These are phyloP conservation scores for Sipha flava DNA, from an alignment of 1,140 invertebrate genomes.

Conservation along the genomic window DNA sequence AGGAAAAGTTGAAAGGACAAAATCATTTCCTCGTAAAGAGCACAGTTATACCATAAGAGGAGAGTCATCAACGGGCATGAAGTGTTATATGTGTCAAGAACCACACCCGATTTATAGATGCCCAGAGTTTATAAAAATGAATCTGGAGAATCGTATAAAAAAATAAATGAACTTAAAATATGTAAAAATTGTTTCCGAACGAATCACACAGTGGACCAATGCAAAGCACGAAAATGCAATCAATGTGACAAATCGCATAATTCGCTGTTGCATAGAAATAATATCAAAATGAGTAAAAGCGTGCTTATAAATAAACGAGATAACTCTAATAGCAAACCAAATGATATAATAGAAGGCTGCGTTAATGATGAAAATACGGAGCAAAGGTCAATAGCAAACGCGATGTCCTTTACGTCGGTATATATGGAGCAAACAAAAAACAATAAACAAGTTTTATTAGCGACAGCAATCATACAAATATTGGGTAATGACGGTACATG, in stretches of 20 bases:
- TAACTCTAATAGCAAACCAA: too few species aligned
- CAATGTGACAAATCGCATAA: not conserved
- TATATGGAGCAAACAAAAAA: not conserved
- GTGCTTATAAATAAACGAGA: not conserved
- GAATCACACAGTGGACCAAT: not conserved
- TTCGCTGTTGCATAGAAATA: not conserved
- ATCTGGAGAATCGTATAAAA: not conserved
- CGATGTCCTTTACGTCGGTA: not conserved
- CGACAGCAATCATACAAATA: not conserved
- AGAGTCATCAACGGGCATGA: not conserved
- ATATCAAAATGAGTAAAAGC: not conserved
- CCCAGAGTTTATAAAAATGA: not conserved
- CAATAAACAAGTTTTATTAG: not conserved
- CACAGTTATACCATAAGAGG: not conserved
- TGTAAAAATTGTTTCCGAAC: not conserved
- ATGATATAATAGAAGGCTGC: not conserved
- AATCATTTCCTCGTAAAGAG: not conserved
- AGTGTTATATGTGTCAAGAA: not conserved
- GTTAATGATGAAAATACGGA: not conserved
- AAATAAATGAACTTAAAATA: not conserved
- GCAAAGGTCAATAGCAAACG: not conserved
- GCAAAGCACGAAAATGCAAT: not conserved
- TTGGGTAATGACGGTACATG: not conserved
- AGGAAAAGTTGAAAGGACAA: not conserved
- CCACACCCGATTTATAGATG: not conserved